Conservation (phyloP, 2,888 invertebrate genomes). For the Maniola hyperantus region DNA sequence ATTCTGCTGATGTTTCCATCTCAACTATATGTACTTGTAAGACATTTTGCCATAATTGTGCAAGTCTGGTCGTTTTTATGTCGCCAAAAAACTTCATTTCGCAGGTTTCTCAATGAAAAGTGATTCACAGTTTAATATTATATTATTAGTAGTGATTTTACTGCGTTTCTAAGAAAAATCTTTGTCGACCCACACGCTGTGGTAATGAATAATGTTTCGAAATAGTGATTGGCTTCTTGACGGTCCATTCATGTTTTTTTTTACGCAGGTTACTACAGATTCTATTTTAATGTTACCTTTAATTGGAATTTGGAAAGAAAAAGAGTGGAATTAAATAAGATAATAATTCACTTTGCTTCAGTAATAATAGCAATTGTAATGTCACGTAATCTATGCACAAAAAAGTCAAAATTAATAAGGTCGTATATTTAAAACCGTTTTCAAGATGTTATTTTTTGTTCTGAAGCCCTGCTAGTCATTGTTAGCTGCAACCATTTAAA, state of each 20-base stretch:
- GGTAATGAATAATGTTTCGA: constrained; percentile 55
- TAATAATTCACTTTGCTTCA: neutral
- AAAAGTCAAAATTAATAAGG: neutral
- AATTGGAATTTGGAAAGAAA: neutral
- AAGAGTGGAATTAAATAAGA: neutral
- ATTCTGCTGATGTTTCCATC: neutral
- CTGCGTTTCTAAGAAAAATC: constrained; percentile 59
- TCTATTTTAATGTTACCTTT: neutral
- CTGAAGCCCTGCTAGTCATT: constrained; percentile 33
- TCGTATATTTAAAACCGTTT: neutral
- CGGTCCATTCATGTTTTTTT: constrained; percentile 23
- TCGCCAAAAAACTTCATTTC: neutral
- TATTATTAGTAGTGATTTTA: constrained; percentile 48
- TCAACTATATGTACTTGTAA: neutral
- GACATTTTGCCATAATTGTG: neutral
- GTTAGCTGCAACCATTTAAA: constrained; percentile 45
- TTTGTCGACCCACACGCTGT: constrained; percentile 57
- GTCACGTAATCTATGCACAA: neutral
- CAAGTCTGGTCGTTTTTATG: neutral
- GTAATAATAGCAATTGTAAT: neutral
- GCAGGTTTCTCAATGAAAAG: constrained; percentile 53
- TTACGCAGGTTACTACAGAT: constrained; percentile 7
- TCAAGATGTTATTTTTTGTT: constrained; percentile 32
- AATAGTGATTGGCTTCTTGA: constrained; percentile 43
- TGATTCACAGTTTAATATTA: constrained; percentile 53